Evolutionary conservation across 2,888 invertebrate genomes (phyloP), one percentile per base, ranked within the genome.

Genomic region (Drosophila diplacantha): DNA sequence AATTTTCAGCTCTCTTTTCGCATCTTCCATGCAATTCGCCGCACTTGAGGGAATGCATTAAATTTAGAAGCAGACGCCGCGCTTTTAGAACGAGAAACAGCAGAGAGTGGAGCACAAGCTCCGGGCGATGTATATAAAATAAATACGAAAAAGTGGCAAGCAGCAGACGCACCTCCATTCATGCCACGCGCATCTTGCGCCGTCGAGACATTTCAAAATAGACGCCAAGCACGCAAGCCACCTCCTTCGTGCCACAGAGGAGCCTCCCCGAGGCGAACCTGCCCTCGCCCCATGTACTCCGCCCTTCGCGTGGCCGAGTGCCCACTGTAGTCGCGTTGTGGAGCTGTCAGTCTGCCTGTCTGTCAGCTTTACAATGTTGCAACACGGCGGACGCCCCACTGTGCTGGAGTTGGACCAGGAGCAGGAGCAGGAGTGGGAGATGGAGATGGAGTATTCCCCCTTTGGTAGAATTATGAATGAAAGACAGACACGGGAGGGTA

Each of bases 121-220:
- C 29, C 3, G 44, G 29, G 31, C 44, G 18, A 29, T 9, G 9
- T 26, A 22, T 44, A 44, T 18, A 43, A 44, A 18, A 14, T 18
- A 46, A 31, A 29, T 31, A 46, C 44, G 20, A 18, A 14, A 32
- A 29, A n/a, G 38, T n/a, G 16, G 14, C 41, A 44, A 22, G 14
- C 22, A 39, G 22, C 20, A 39, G 46, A 59, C 68, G 68, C 57
- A 76, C 73, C 74, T 37, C 32, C 54, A 79, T 76, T 76, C 76
- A 76, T 79, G 76, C 60, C 72, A 66, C 75, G 64, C 71, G 71
- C 43, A 43, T 46, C 44, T 56, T 43, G 57, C 22, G 57, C 38
- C 16, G 50, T 39, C 64, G 37, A 52, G 37, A 52, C 74, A 75
- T 71, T 71, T 75, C 39, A 71, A 75, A 77, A 75, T 77, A 75